phyloP scores from a whole-genome alignment of 2,888 invertebrate species.

The Chalcosyrphus nemorum region DNA sequence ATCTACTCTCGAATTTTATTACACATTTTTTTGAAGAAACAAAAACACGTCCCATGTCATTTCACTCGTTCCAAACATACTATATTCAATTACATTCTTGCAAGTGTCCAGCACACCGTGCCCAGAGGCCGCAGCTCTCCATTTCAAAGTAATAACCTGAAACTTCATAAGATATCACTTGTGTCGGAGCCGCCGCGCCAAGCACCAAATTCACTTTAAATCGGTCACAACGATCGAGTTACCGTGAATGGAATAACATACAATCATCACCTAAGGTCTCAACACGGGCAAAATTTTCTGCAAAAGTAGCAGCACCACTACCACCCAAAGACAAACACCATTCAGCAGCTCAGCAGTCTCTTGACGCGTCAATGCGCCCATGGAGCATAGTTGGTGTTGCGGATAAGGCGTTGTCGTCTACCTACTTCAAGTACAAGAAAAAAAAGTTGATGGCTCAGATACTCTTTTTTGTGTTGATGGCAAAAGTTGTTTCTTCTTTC shows the following conservation, averaged over 20 bases:
- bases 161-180: slow-evolving; percentile 58
- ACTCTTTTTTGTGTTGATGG: slow-evolving; percentile 24
- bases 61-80: slow-evolving; percentile 36
- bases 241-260: slow-evolving; percentile 67
- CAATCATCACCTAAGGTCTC: slow-evolving; percentile 58
- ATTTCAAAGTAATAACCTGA: slow-evolving; percentile 63
- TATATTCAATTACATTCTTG: slow-evolving; percentile 58
- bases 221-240: slow-evolving; percentile 68
- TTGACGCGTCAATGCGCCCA: slow-evolving; percentile 14
- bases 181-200: slow-evolving; percentile 13
- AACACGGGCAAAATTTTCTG: slow-evolving; percentile 34
- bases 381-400: neutral
- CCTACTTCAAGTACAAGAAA: slow-evolving; percentile 38
- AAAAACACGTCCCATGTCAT: slow-evolving; percentile 17
- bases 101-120: slow-evolving; percentile 36
- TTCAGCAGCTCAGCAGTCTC: neutral
- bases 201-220: slow-evolving; percentile 63
- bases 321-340: slow-evolving; percentile 23
- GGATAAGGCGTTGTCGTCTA: slow-evolving; percentile 43
- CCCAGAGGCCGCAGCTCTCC: slow-evolving; percentile 46
- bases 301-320: slow-evolving; percentile 45
- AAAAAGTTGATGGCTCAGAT: slow-evolving; percentile 57
- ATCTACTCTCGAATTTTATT: slow-evolving; percentile 26
- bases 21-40: neutral
- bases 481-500: slow-evolving; percentile 44